These are phyloP conservation scores for Myrmecophaga tridactyla DNA, from an alignment of 2,113 vertebrate species.

Conservation along the genomic window DNA sequence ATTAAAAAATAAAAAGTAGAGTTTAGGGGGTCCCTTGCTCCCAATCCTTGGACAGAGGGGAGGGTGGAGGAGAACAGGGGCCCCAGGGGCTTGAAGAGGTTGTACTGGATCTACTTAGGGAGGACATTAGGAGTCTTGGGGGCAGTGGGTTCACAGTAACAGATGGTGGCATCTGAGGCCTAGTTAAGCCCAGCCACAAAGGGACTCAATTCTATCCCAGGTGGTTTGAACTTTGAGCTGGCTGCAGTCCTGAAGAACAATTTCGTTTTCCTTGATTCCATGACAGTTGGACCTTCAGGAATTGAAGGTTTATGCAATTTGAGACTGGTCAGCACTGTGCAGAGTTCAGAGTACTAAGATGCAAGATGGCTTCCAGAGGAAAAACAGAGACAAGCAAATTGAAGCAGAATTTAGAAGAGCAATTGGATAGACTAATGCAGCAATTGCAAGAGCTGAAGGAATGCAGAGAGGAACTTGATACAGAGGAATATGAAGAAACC, in stretches of 20 bases:
- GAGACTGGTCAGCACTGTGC: neutral
- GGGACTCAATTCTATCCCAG: neutral
- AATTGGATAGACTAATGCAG: constrained; percentile 97
- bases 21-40: constrained; percentile 33
- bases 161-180: neutral
- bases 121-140: neutral
- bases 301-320: neutral
- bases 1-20: too few relatives aligned
- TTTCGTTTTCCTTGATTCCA: neutral
- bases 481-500: constrained; percentile 97
- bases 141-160: neutral
- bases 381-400: constrained; percentile 95
- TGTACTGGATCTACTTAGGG: neutral
- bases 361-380: constrained; percentile 94
- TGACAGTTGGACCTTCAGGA: too few relatives aligned
- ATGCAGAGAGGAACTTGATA: constrained; percentile 97
- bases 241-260: neutral
- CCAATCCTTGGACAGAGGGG: rapidly evolving
- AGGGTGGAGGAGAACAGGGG: neutral
- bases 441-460: constrained; percentile 97
- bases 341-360: neutral
- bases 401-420: constrained; percentile 97
- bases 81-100: rapidly evolving
- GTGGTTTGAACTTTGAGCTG: neutral
- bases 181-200: neutral